Conservation (phyloP, 2,888 invertebrate genomes). For the Patella depressa region DNA sequence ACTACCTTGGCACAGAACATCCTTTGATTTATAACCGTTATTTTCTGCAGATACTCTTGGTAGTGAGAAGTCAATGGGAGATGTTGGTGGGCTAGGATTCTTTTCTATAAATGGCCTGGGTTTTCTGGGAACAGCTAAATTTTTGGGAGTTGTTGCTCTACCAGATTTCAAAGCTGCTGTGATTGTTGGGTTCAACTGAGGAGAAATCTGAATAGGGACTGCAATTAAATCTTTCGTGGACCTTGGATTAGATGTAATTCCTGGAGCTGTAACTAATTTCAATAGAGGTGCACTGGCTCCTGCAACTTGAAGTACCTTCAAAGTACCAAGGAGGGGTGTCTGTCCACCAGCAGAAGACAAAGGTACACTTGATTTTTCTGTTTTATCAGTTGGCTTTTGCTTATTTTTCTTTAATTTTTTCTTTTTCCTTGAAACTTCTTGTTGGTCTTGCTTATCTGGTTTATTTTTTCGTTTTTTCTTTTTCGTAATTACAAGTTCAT, state of each 20-base stretch:
- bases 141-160: too few relatives aligned
- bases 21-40: too few relatives aligned
- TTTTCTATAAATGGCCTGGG: too few relatives aligned
- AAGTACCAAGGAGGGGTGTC: background rate
- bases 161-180: too few relatives aligned
- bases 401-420: background rate
- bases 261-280: background rate
- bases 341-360: background rate
- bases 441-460: background rate
- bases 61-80: too few relatives aligned
- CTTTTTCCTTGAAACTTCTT: background rate
- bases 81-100: too few relatives aligned
- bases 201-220: background rate
- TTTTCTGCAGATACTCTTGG: too few relatives aligned
- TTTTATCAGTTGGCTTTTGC: background rate
- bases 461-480: background rate
- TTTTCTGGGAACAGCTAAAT: too few relatives aligned
- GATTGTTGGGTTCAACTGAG: background rate
- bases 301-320: background rate
- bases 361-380: background rate
- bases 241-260: background rate
- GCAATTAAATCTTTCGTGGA: background rate
- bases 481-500: background rate
- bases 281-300: background rate
- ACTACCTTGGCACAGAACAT: too few relatives aligned